Percentiles rank a stretch among this genome's conserved stretches.
phyloP scores from a whole-genome alignment of 2,888 invertebrate genomes.

The Mesochorus sp. region DNA sequence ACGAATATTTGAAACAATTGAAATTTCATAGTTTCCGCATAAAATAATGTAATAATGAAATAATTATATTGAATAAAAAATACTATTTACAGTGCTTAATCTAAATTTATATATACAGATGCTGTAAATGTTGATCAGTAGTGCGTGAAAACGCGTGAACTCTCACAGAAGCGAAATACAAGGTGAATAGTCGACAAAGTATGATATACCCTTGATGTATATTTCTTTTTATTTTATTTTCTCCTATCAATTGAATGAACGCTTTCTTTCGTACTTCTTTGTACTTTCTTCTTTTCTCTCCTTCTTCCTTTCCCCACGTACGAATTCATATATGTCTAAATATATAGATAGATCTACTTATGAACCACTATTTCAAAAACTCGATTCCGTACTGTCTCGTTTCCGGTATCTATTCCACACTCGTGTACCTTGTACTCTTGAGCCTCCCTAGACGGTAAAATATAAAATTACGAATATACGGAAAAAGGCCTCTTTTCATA shows the following conservation, averaged over 20 bases:
- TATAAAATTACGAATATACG: background rate
- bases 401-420: conserved; percentile 11
- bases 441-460: background rate
- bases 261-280: conserved; percentile 3
- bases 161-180: conserved; percentile 9
- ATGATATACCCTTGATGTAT: conserved; percentile 25
- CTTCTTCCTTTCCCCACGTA: no score
- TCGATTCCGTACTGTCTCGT: conserved; percentile 7
- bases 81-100: no score
- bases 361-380: background rate
- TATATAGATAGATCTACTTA: conserved; percentile 7
- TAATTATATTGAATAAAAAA: conserved; percentile 1
- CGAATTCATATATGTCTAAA: background rate
- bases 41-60: background rate
- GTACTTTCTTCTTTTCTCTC: no score
- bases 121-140: conserved; percentile 15
- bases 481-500: background rate
- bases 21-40: background rate
- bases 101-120: background rate
- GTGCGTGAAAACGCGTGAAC: conserved; percentile 29
- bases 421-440: conserved; percentile 13
- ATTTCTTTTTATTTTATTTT: conserved; percentile 9
- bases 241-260: background rate
- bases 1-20: no score
- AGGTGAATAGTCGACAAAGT: conserved; percentile 31